These are phyloP conservation scores for Gallinago media DNA, from an alignment of 2,113 vertebrate species.

Conservation along the genomic window DNA sequence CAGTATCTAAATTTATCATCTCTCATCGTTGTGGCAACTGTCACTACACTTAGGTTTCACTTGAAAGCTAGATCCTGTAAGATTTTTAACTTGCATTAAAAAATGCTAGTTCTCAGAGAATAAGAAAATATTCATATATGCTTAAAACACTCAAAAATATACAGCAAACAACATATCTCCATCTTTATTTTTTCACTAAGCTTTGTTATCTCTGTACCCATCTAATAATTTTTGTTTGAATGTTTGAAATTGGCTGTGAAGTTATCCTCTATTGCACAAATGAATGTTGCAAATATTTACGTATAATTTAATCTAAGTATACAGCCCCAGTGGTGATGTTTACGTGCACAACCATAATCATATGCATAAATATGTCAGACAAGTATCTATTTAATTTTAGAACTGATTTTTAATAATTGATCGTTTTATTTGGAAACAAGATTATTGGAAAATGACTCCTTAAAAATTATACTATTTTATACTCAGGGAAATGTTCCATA, in stretches of 20 bases:
- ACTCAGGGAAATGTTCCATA: neutral
- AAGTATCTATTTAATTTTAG: neutral
- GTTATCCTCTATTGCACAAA: neutral
- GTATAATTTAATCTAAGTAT: neutral
- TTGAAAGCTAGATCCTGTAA: neutral
- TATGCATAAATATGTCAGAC: neutral
- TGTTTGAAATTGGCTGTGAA: neutral
- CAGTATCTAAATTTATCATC: neutral
- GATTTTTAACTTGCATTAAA: neutral
- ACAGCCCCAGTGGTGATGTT: neutral
- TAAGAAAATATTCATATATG: neutral
- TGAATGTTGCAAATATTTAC: neutral
- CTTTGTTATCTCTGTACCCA: neutral
- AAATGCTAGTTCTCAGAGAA: neutral
- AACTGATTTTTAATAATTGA: constrained; percentile 3
- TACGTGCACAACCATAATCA: neutral
- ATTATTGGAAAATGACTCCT: neutral
- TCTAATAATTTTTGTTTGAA: neutral
- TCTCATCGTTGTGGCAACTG: neutral
- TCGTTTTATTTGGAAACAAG: neutral
- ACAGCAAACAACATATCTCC: neutral
- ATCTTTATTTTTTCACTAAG: neutral
- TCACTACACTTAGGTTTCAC: neutral
- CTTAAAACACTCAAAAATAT: neutral
- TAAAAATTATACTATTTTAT: neutral